These are phyloP conservation scores for Plagodis dolabraria DNA, from an alignment of 2,888 invertebrate species.

Conservation along the genomic window DNA sequence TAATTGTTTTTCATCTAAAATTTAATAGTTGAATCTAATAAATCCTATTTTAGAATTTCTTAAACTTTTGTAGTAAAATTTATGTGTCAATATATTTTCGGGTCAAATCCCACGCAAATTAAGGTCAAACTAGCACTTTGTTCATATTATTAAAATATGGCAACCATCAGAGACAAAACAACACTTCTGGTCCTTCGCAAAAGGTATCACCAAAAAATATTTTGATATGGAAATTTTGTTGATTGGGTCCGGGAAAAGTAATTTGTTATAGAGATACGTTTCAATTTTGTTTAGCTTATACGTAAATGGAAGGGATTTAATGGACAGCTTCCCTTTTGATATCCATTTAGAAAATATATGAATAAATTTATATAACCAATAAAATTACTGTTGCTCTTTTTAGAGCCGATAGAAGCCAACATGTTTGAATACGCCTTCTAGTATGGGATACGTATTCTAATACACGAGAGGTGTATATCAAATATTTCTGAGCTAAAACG, in stretches of 20 bases:
- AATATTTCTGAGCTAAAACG: too few species aligned
- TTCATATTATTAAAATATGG: too few species aligned
- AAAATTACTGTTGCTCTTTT: conserved; percentile 2
- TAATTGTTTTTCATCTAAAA: too few species aligned
- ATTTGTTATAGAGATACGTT: conserved; percentile 33
- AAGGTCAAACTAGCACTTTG: too few species aligned
- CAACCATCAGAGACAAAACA: not conserved
- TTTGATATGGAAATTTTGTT: conserved; percentile 34
- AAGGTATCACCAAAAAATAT: conserved; percentile 29
- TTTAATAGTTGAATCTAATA: too few species aligned
- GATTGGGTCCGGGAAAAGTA: conserved; percentile 27
- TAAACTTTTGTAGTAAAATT: too few species aligned
- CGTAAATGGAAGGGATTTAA: conserved; percentile 27
- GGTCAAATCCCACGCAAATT: too few species aligned
- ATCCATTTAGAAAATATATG: conserved; percentile 17
- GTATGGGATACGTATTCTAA: too few species aligned
- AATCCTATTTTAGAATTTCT: too few species aligned
- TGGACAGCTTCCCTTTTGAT: conserved; percentile 22
- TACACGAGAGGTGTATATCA: too few species aligned
- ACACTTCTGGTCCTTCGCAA: conserved; percentile 13
- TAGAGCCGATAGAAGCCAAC: not conserved
- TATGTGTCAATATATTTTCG: too few species aligned
- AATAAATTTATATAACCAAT: conserved; percentile 16
- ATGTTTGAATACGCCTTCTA: too few species aligned
- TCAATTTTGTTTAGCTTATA: conserved; percentile 34